These are phyloP conservation scores for Grus americana DNA, from an alignment of 2,113 vertebrate species.

Conservation along the genomic window DNA sequence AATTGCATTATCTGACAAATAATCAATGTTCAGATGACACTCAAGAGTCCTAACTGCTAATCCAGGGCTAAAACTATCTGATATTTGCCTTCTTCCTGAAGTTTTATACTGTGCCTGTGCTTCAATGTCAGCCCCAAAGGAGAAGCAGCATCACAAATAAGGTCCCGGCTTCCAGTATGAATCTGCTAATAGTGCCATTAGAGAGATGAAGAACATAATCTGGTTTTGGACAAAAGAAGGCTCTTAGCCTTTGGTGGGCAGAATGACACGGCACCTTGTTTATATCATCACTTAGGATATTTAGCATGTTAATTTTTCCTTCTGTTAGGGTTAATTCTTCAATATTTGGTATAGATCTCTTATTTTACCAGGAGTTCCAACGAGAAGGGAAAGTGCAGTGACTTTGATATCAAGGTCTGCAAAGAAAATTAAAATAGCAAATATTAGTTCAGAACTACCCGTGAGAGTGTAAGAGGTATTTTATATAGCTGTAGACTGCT, in stretches of 20 bases:
- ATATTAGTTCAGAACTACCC: constrained; percentile 44
- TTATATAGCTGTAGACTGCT: neutral
- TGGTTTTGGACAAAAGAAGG: neutral
- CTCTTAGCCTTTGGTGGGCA: neutral
- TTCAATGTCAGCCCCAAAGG: constrained; percentile 34
- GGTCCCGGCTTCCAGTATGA: constrained; percentile 14
- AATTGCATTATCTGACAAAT: constrained; percentile 75
- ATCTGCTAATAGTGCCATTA: constrained; percentile 45
- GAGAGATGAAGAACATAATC: constrained; percentile 26
- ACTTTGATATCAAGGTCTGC: constrained; percentile 33
- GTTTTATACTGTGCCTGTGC: constrained; percentile 45
- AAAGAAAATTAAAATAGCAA: constrained; percentile 63
- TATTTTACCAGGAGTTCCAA: constrained; percentile 26
- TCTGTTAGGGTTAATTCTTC: neutral
- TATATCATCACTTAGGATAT: neutral
- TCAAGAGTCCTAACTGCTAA: constrained; percentile 69
- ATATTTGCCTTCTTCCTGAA: constrained; percentile 56
- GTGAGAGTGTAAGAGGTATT: neutral
- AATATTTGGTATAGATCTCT: constrained; percentile 35
- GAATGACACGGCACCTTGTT: constrained; percentile 16
- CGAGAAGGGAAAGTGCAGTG: neutral
- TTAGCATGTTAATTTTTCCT: constrained; percentile 29
- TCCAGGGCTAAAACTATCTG: constrained; percentile 46
- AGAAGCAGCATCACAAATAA: constrained; percentile 32
- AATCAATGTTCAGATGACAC: constrained; percentile 73